Evolutionary conservation across 2,113 vertebrate species (phyloP).

Genomic region (Connochaetes taurinus): DNA sequence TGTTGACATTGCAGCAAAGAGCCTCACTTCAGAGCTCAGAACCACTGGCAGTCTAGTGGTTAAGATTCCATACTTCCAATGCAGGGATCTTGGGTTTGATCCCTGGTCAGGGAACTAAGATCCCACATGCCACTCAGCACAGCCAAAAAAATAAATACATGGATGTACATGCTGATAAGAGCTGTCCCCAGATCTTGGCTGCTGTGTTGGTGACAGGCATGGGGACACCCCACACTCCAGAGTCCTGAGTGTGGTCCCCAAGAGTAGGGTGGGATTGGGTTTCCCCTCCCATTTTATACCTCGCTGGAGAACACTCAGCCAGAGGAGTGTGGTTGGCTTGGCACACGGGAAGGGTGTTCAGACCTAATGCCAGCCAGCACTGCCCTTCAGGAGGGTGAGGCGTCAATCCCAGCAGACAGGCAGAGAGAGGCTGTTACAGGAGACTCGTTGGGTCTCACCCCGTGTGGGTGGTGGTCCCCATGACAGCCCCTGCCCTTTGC

Average conservation of each 20-base stretch:
- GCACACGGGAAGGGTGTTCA: not conserved
- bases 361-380: not conserved
- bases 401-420: not conserved
- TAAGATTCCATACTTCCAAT: not conserved
- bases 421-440: not conserved
- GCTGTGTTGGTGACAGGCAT: not conserved
- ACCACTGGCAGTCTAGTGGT: not conserved
- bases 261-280: accelerated
- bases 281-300: not conserved
- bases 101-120: not conserved
- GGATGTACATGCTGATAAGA: not conserved
- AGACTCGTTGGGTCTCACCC: not conserved
- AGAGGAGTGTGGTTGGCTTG: not conserved
- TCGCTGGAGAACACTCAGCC: not conserved
- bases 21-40: not conserved
- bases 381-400: too few species aligned
- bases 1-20: not conserved
- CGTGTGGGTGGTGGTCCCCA: not conserved
- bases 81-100: not conserved
- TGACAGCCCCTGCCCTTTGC: not conserved
- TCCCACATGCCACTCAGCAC: not conserved
- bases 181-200: not conserved
- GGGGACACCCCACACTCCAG: not conserved
- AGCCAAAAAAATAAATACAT: not conserved
- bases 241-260: not conserved